These are phyloP conservation scores for Natator depressus DNA, from an alignment of 2,113 vertebrate species.

Conservation along the genomic window DNA sequence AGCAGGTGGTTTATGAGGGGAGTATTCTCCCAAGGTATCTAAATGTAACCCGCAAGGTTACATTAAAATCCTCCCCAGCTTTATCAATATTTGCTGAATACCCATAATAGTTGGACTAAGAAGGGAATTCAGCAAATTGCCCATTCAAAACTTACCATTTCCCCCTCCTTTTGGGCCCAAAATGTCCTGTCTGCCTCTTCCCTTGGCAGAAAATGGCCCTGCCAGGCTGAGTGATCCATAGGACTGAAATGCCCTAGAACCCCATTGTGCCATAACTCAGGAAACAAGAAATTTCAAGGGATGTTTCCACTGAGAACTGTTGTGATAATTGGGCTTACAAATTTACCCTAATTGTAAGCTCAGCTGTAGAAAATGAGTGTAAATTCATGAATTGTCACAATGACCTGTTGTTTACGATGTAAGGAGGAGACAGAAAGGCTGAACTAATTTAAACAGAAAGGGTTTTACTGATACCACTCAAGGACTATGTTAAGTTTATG, in stretches of 20 bases:
- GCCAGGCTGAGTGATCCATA: background rate
- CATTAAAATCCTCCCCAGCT: background rate
- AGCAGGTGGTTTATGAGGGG: background rate
- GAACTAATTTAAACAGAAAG: background rate
- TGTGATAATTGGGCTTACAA: background rate
- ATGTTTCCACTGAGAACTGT: background rate
- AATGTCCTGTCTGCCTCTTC: background rate
- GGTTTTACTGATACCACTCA: background rate
- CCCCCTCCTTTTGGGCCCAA: background rate
- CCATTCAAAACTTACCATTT: background rate
- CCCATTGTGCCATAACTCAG: background rate
- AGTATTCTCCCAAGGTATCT: background rate
- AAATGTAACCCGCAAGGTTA: background rate
- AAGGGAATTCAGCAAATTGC: background rate
- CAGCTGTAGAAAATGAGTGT: background rate
- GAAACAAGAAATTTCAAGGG: background rate
- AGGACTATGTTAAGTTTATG: background rate
- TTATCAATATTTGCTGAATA: background rate
- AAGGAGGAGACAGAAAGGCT: background rate
- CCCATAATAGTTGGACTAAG: background rate
- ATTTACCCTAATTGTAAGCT: background rate
- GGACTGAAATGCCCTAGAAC: background rate
- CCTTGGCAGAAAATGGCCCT: background rate
- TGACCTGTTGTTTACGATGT: background rate
- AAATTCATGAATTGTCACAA: background rate